Conservation (phyloP, 2,797 vertebrate genomes). For the Coluber constrictor region DNA sequence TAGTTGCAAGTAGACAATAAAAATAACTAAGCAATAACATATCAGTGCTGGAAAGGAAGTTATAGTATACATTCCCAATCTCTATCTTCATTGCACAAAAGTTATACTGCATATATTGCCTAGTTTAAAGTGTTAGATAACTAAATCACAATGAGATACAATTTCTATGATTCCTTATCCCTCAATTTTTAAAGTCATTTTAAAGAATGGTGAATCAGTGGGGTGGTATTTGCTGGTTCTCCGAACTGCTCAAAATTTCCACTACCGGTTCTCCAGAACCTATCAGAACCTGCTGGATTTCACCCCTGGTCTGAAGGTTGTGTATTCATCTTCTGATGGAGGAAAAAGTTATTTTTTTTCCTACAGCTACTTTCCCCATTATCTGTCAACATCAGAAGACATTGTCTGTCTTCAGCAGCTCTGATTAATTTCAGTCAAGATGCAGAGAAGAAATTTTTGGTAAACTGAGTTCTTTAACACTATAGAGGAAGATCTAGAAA, state of each 20-base stretch:
- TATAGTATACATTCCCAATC: constrained; percentile 29
- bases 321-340: constrained; percentile 30
- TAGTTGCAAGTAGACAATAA: constrained; percentile 48
- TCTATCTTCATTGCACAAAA: constrained; percentile 6
- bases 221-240: not conserved
- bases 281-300: too few relatives aligned
- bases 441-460: not conserved
- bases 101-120: not conserved
- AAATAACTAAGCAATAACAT: constrained; percentile 62
- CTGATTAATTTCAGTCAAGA: not conserved
- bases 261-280: too few relatives aligned
- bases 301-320: constrained; percentile 39
- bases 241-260: too few relatives aligned
- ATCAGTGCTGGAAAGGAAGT: constrained; percentile 55
- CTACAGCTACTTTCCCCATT: not conserved
- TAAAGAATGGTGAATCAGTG: not conserved
- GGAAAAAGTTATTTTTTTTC: not conserved
- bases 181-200: not conserved
- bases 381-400: not conserved
- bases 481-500: constrained; percentile 9
- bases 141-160: not conserved
- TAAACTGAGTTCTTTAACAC: not conserved
- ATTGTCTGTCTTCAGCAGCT: not conserved
- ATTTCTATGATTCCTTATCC: not conserved
- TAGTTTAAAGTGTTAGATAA: constrained; percentile 4